Base-by-base conservation (phyloP, 1,140 invertebrate genomes). In the Campoletis sonorensis region DNA sequence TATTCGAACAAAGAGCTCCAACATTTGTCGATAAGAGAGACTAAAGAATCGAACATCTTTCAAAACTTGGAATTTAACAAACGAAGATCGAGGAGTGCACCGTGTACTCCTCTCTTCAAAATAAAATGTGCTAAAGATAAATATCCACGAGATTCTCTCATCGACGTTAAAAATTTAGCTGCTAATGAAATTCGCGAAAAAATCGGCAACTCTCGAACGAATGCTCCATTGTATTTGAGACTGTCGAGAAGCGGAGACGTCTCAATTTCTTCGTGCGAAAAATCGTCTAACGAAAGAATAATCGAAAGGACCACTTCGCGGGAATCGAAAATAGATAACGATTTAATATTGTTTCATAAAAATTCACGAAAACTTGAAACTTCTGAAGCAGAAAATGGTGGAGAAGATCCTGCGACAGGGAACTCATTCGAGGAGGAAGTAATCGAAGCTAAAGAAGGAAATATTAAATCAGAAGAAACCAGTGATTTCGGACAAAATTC, bases 51-150 rank as follows among this genome's bases (percentile, higher is more conserved):
- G 11, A 30, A 75, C 54, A 54, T 18, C 40, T 8, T 27, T 13
- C 15, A 75, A 7, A 54, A 54, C 51, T 23, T 4, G 26, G 67
- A 80, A 13, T 70, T 37, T 11, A 70, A 51, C 3, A 68, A 71
- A 26, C 54, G 15, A 18, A 10, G 79, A 58, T 58, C 79, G 30
- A 80, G 68, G 16, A 80, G 79, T 58, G 79, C 61, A 15, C 67
- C 79, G 5, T 71, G 61, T 37, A 51, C 33, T 26, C 79, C 79
- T 3, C 67, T 80, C n/a, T 80, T 80, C 51, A 70, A 33, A 72
- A 80, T 80, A 2, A 80, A 80, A 72, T 80, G 61, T 27, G 5
- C 79, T 37, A 80, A 80, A 27, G 51, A 78, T 15, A 78, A 37
- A 61, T 67, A n/a, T 67, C 58, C 76, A 4, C 33, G 64, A 21